Conservation (phyloP, 2,113 vertebrate species). For the Phrynocephalus versicolor region DNA sequence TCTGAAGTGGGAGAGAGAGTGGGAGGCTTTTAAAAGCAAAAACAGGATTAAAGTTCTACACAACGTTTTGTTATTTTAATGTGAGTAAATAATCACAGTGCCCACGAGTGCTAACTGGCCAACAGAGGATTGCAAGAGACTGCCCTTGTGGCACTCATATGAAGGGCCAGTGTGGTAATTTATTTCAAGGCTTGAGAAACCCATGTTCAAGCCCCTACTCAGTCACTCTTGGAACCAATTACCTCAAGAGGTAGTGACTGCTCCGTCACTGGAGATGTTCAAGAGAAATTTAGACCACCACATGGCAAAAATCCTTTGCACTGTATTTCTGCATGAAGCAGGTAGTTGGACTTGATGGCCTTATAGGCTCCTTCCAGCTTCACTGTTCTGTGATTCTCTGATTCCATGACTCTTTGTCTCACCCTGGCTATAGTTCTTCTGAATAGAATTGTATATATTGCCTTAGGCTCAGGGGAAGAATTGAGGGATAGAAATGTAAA, state of each 20-base stretch:
- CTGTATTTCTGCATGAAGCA: too few species aligned
- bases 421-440: too few species aligned
- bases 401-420: neutral
- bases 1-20: conserved; percentile 52
- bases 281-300: too few species aligned
- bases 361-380: too few species aligned
- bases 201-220: neutral
- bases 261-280: too few species aligned
- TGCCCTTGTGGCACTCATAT: neutral
- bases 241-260: too few species aligned
- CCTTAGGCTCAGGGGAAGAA: neutral
- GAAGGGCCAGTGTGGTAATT: neutral
- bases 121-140: conserved; percentile 36
- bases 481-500: neutral
- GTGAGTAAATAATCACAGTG: conserved; percentile 46
- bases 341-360: too few species aligned
- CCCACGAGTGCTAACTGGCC: conserved; percentile 29
- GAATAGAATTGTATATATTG: neutral
- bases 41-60: conserved; percentile 25
- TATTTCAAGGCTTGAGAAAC: neutral
- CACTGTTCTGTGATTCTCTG: too few species aligned
- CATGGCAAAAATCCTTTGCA: too few species aligned
- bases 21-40: conserved; percentile 28
- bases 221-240: too few species aligned
- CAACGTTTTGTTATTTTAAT: conserved; percentile 45